Percentiles rank a stretch among this genome's conserved stretches.
These are phyloP conservation scores for Nasonia vitripennis DNA, from an alignment of 1,140 invertebrate genomes.

Conservation along the genomic window DNA sequence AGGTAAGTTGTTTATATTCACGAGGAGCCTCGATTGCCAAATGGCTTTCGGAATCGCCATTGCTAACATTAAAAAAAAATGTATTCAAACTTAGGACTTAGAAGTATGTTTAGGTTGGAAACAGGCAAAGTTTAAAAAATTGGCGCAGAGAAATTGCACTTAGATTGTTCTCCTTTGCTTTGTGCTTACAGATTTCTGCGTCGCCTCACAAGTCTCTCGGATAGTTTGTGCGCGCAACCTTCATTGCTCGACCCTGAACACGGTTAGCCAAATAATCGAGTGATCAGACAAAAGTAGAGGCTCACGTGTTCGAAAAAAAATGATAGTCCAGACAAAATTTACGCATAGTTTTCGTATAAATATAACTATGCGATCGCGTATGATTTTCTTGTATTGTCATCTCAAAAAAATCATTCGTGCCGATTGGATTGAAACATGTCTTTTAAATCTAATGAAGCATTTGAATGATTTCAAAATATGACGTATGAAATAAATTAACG, in stretches of 20 bases:
- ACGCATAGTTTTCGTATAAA: slow-evolving; percentile 28
- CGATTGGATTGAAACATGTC: neutral
- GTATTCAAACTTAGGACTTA: slow-evolving; percentile 64
- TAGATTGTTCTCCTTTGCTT: slow-evolving; percentile 75
- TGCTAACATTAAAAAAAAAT: slow-evolving; percentile 53
- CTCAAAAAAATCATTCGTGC: neutral
- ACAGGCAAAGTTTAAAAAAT: slow-evolving; percentile 69
- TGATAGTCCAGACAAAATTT: slow-evolving; percentile 32
- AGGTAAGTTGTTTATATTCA: slow-evolving; percentile 59
- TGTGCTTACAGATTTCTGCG: slow-evolving; percentile 76
- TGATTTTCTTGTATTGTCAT: slow-evolving; percentile 22
- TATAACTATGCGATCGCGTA: neutral
- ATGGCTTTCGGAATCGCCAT: slow-evolving; percentile 62
- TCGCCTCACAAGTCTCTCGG: slow-evolving; percentile 72
- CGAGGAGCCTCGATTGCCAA: slow-evolving; percentile 2
- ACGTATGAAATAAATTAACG: neutral
- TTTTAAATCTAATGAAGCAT: neutral
- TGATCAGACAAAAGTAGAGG: slow-evolving; percentile 56
- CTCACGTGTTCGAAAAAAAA: slow-evolving; percentile 48
- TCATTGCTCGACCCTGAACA: slow-evolving; percentile 73
- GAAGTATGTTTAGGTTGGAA: slow-evolving; percentile 68
- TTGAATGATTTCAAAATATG: neutral
- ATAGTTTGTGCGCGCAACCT: slow-evolving; percentile 72
- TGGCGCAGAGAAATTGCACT: slow-evolving; percentile 73
- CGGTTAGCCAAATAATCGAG: slow-evolving; percentile 69